These are phyloP conservation scores for Coptodon rendalli DNA, from an alignment of 2,113 vertebrate genomes.

Conservation along the genomic window DNA sequence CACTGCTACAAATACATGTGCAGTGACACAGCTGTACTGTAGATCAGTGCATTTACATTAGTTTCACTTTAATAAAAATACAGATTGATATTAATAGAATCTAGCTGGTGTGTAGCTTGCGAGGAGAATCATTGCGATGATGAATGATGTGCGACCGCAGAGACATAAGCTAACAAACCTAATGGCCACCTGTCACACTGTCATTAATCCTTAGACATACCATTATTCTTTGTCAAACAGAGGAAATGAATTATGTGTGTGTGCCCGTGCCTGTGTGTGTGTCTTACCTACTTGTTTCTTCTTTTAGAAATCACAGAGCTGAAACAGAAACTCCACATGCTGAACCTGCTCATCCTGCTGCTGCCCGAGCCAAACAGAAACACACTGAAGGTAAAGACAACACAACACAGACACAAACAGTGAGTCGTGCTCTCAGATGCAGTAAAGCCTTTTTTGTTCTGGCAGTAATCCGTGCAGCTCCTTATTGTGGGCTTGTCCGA, in stretches of 20 bases:
- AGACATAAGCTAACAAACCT: constrained; percentile 53
- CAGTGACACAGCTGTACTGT: background rate
- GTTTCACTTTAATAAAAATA: constrained; percentile 15
- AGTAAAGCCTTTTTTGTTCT: background rate
- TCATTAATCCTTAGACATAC: constrained; percentile 53
- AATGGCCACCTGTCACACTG: constrained; percentile 55
- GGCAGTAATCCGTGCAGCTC: background rate
- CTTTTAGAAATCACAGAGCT: constrained; percentile 79
- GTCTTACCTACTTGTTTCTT: background rate
- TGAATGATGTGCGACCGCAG: constrained; percentile 26
- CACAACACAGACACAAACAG: background rate
- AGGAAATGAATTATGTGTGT: constrained; percentile 55
- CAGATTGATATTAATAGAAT: constrained; percentile 31
- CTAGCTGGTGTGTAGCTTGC: constrained; percentile 3
- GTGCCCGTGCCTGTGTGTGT: background rate
- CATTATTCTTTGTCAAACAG: constrained; percentile 43
- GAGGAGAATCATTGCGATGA: constrained; percentile 14
- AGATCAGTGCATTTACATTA: background rate
- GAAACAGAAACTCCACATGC: constrained; percentile 84
- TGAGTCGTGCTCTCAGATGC: background rate
- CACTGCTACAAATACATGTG: background rate
- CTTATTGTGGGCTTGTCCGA: background rate
- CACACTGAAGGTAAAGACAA: constrained; percentile 80
- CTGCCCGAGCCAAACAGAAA: constrained; percentile 87
- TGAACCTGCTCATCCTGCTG: constrained; percentile 84